A percentile compares a stretch with the other conserved stretches of the same genome.
Conservation (phyloP, 2,888 invertebrate species). For the Pogonocherus hispidulus region DNA sequence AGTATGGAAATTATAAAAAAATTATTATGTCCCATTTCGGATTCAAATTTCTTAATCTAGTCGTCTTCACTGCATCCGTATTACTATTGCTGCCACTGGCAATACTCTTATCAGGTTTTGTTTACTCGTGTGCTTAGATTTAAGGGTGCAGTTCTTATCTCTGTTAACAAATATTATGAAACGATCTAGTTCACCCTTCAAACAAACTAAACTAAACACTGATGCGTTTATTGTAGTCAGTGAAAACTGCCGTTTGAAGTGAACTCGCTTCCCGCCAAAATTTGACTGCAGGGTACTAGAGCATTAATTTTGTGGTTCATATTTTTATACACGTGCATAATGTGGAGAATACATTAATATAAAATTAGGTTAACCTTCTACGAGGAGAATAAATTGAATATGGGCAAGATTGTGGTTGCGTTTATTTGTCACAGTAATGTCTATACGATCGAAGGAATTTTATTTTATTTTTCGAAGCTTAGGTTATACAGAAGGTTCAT, state of each 20-base stretch:
- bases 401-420: background rate
- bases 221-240: slow-evolving; percentile 30
- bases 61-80: slow-evolving; percentile 45
- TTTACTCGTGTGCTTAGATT: slow-evolving; percentile 52
- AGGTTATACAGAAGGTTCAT: no score
- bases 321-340: slow-evolving; percentile 39
- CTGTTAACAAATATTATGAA: slow-evolving; percentile 51
- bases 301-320: slow-evolving; percentile 35
- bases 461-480: no score
- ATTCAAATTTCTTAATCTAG: slow-evolving; percentile 16
- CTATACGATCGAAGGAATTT: no score
- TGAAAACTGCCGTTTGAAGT: slow-evolving; percentile 32
- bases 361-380: slow-evolving; percentile 39
- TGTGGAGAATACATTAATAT: slow-evolving; percentile 44
- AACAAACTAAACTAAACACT: slow-evolving; percentile 38
- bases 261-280: slow-evolving; percentile 36
- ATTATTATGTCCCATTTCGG: slow-evolving; percentile 34
- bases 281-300: slow-evolving; percentile 41
- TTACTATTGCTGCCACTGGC: slow-evolving; percentile 54
- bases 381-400: slow-evolving; percentile 37
- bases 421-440: no score
- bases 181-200: slow-evolving; percentile 40
- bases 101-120: slow-evolving; percentile 55
- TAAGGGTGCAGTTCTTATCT: slow-evolving; percentile 56
- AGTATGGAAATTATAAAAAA: slow-evolving; percentile 22